Evolutionary conservation across 2,888 invertebrate species (phyloP), one percentile per base, ranked within the genome.

Genomic region (Cryptosula pallasiana): DNA sequence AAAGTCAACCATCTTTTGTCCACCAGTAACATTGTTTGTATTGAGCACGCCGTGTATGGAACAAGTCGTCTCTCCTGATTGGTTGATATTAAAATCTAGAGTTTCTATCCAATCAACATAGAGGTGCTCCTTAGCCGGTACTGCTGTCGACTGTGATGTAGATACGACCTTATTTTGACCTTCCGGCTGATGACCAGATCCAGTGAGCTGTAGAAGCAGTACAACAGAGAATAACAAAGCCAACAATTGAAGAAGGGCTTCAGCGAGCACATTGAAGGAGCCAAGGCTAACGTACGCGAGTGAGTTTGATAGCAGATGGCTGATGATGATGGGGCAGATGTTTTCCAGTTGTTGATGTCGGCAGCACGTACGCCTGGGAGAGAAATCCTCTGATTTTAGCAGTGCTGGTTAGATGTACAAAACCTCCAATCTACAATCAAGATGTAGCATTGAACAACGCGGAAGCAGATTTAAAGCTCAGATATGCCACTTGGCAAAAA

Each of bases 21-120:
- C 32, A 34, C 9, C 9, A n/a, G 29, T 13, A 16, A 63, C 63
- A 63, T 63, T 63, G 13, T 63, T 63, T 29, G 32, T n/a, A 34
- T 32, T 32, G 32, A 63, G 2, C 3, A 27, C 27, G 32, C 63
- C 63, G 2, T n/a, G 32, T 25, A 34, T 32, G 16, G 5, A 3
- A n/a, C 63, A 63, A 3, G 63, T 63, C 9, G 34, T 27, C 5
- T 27, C 32, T 5, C 63, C 63, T 34, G 63, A 25, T 27, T n/a
- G 25, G 32, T n/a, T 34, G 13, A n/a, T 63, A 5, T 32, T n/a
- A 32, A 13, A 63, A 27, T 63, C 63, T 32, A 63, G 32, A 13
- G 63, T 63, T 27, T 63, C 63, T 63, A 63, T 63, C 32, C 20
- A 27, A 34, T 63, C 63, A 27, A 63, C 32, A 32, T 63, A 63